These are phyloP conservation scores for Crypturellus undulatus DNA, from an alignment of 2,113 vertebrate species.

Conservation along the genomic window DNA sequence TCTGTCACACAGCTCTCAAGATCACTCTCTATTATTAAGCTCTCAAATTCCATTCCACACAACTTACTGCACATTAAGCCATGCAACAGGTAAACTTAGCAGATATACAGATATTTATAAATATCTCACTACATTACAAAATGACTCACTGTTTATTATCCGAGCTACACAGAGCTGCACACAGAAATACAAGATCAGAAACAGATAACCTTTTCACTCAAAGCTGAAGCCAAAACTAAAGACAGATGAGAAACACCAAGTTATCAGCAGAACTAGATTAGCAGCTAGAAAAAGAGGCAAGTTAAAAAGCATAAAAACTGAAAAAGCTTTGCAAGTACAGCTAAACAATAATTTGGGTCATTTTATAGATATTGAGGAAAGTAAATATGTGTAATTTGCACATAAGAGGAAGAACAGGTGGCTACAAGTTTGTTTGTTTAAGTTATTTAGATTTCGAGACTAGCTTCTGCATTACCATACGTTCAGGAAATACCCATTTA, in stretches of 20 bases:
- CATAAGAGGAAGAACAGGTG: too few species aligned
- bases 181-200: background rate
- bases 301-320: too few species aligned
- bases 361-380: too few species aligned
- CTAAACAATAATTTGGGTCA: too few species aligned
- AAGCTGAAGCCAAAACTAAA: too few species aligned
- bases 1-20: background rate
- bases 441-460: too few species aligned
- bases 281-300: background rate
- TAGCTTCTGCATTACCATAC: too few species aligned
- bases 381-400: too few species aligned
- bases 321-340: too few species aligned
- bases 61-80: background rate
- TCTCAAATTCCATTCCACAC: background rate
- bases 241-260: background rate
- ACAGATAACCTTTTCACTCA: background rate
- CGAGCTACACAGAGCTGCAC: background rate
- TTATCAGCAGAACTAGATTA: background rate
- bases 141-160: background rate
- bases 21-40: background rate
- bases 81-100: background rate
- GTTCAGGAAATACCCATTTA: too few species aligned
- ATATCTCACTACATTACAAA: background rate
- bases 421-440: too few species aligned
- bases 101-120: background rate